These are phyloP conservation scores for Nephrotoma appendiculata DNA, from an alignment of 2,888 invertebrate genomes.

Conservation along the genomic window DNA sequence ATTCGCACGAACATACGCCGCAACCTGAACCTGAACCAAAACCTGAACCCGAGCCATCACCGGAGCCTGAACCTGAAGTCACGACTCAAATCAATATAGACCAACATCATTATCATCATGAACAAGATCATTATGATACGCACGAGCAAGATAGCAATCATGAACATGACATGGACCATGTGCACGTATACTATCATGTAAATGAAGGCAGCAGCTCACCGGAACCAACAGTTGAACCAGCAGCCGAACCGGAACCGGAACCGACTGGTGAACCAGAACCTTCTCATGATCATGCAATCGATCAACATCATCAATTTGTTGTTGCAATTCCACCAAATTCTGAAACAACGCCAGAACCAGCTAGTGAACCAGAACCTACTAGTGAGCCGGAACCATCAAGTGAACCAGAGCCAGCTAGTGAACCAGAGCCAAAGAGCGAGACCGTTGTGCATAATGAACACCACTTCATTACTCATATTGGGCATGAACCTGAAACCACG, in stretches of 20 bases:
- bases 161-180: not conserved
- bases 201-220: conserved; percentile 15
- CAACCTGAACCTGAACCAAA: conserved; percentile 28
- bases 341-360: not conserved
- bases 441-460: conserved; percentile 17
- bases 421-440: conserved; percentile 20
- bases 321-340: not conserved
- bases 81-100: conserved; percentile 30
- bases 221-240: conserved; percentile 24
- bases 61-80: conserved; percentile 25
- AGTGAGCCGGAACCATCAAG: conserved; percentile 26
- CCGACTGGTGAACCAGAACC: conserved; percentile 8
- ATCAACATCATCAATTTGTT: not conserved
- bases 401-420: conserved; percentile 26
- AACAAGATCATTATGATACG: not conserved
- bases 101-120: conserved; percentile 15
- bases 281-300: not conserved
- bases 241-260: conserved; percentile 24
- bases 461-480: not conserved
- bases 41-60: conserved; percentile 24
- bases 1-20: conserved; percentile 25
- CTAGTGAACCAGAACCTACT: conserved; percentile 19
- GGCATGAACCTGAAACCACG: conserved; percentile 13
- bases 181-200: not conserved
- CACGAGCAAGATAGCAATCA: not conserved